Percentiles rank a stretch among this genome's conserved stretches.
Evolutionary conservation across 2,113 vertebrate species (phyloP).

Genomic region (Orcinus orca): DNA sequence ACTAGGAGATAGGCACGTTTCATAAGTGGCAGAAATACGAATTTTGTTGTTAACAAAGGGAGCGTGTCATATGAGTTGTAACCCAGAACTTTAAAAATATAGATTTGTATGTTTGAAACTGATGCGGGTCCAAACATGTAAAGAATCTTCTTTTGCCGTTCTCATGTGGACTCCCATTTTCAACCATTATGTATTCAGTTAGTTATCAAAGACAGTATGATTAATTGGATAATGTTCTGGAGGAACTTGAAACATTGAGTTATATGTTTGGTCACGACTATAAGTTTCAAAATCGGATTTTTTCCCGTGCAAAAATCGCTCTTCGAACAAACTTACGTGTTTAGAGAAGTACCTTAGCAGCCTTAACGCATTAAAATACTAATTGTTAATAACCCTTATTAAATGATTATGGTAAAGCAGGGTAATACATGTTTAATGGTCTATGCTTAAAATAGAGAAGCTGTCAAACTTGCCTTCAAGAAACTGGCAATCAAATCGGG

Average conservation of each 20-base stretch:
- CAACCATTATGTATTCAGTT: not conserved
- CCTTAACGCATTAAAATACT: constrained; percentile 57
- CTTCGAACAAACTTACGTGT: constrained; percentile 51
- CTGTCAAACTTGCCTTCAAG: constrained; percentile 27
- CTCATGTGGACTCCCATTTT: not conserved
- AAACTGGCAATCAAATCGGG: not conserved
- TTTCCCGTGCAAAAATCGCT: not conserved
- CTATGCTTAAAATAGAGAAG: constrained; percentile 34
- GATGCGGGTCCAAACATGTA: not conserved
- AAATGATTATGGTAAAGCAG: constrained; percentile 62
- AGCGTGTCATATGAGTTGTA: not conserved
- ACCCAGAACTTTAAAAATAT: not conserved
- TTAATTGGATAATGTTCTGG: not conserved
- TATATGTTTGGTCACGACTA: not conserved
- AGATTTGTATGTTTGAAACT: not conserved
- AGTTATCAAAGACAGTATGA: not conserved
- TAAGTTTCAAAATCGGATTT: constrained; percentile 33
- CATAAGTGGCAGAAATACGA: not conserved
- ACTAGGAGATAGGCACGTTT: not conserved
- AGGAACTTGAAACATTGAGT: not conserved
- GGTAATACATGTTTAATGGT: constrained; percentile 59
- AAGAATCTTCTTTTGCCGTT: not conserved
- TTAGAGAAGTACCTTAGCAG: constrained; percentile 57
- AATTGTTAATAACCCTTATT: constrained; percentile 51
- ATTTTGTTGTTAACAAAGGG: not conserved